phyloP scores from a whole-genome alignment of 1,140 invertebrate genomes.

The Eumaeus atala region DNA sequence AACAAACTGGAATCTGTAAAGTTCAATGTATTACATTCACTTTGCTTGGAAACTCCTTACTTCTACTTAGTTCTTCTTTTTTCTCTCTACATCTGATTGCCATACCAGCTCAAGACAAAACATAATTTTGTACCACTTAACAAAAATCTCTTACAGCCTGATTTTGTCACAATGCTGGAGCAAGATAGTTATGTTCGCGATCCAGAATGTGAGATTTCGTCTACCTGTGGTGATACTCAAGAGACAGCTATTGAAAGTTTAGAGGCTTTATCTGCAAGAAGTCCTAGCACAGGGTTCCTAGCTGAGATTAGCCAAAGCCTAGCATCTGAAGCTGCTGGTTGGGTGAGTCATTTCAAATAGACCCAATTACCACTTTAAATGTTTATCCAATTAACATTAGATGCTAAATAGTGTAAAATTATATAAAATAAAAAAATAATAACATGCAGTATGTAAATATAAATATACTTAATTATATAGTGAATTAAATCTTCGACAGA shows the following conservation, averaged over 20 bases:
- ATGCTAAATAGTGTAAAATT: too few species aligned
- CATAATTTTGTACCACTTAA: too few species aligned
- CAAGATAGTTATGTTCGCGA: slow-evolving; percentile 58
- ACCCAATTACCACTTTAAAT: too few species aligned
- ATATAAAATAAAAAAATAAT: slow-evolving; percentile 9
- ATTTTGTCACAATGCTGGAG: slow-evolving; percentile 52
- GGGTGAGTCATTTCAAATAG: slow-evolving; percentile 38
- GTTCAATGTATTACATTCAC: too few species aligned
- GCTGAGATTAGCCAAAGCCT: slow-evolving; percentile 68
- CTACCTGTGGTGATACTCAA: slow-evolving; percentile 49
- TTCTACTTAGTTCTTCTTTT: too few species aligned
- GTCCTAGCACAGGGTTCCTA: slow-evolving; percentile 60
- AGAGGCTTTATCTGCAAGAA: slow-evolving; percentile 63
- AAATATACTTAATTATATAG: not conserved
- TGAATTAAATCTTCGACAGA: slow-evolving; percentile 31
- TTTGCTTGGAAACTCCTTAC: too few species aligned
- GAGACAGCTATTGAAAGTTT: slow-evolving; percentile 66
- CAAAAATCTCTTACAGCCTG: slow-evolving; percentile 36
- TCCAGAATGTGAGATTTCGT: slow-evolving; percentile 61
- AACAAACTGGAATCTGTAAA: too few species aligned
- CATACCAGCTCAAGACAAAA: too few species aligned
- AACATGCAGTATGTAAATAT: not conserved
- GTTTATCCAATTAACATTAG: too few species aligned
- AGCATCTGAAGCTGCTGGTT: slow-evolving; percentile 49
- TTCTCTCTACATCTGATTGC: too few species aligned